A percentile compares a stretch with the other conserved stretches of the same genome.
These are phyloP conservation scores for Eretmocerus hayati DNA, from an alignment of 2,888 invertebrate species.

Conservation along the genomic window DNA sequence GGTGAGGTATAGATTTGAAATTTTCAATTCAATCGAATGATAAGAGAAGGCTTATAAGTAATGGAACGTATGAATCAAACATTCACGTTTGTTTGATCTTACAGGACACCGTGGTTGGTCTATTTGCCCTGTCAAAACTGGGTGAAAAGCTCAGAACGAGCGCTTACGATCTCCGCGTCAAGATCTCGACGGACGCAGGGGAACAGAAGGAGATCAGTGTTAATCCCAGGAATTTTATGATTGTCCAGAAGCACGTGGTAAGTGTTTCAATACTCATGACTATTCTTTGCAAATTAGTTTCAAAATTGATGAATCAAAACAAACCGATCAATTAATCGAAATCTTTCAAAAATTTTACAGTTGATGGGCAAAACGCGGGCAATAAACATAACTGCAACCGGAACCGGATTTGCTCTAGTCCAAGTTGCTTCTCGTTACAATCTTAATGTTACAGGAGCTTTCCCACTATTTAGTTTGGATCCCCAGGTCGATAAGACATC, in stretches of 20 bases:
- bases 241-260: constrained; percentile 74
- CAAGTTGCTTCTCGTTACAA: constrained; percentile 76
- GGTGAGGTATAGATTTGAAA: background rate
- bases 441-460: constrained; percentile 78
- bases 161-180: constrained; percentile 52
- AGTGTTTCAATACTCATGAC: constrained; percentile 27
- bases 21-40: background rate
- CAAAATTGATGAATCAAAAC: background rate
- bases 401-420: constrained; percentile 71
- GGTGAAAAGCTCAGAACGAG: constrained; percentile 54
- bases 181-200: constrained; percentile 51
- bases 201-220: constrained; percentile 60
- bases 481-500: constrained; percentile 79
- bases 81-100: constrained; percentile 2
- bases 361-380: constrained; percentile 53
- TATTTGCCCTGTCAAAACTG: constrained; percentile 63
- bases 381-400: constrained; percentile 69
- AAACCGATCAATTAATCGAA: background rate
- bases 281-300: background rate
- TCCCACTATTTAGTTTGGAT: constrained; percentile 80
- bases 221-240: constrained; percentile 69
- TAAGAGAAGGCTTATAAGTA: no score
- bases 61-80: no score
- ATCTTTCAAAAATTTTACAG: constrained; percentile 34
- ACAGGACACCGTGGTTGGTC: constrained; percentile 68